phyloP scores from a whole-genome alignment of 1,140 invertebrate species.

The Brachionus koreanus region DNA sequence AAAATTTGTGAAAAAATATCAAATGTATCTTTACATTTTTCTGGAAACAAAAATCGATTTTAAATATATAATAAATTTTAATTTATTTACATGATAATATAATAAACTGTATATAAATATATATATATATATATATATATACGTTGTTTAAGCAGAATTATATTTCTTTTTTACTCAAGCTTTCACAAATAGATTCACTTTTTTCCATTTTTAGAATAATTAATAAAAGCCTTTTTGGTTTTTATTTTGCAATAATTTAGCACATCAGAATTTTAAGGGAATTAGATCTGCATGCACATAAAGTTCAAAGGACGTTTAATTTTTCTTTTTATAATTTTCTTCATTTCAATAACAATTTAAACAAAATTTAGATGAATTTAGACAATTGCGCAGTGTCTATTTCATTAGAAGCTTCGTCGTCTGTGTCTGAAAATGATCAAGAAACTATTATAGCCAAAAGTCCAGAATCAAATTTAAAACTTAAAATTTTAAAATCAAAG shows the following conservation, averaged over 20 bases:
- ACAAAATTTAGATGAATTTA: conserved; percentile 16
- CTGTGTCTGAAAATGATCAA: not conserved
- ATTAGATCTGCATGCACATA: not conserved
- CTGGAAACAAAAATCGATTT: not conserved
- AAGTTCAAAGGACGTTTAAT: not conserved
- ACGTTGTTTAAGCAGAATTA: not conserved
- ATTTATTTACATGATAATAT: not conserved
- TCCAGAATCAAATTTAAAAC: not conserved
- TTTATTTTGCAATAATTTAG: not conserved
- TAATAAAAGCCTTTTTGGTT: not conserved
- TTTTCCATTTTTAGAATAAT: not conserved
- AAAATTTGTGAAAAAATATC: not conserved
- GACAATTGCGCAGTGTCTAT: conserved; percentile 28
- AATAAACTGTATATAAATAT: not conserved
- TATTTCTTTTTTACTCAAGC: not conserved
- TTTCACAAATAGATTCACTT: not conserved
- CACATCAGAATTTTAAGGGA: not conserved
- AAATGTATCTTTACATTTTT: not conserved
- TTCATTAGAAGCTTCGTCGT: not conserved
- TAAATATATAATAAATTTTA: not conserved
- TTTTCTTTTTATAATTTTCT: not conserved
- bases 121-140: not conserved
- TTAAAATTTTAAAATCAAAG: conserved; percentile 15
- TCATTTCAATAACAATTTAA: not conserved
- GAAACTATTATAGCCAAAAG: not conserved